phyloP scores from a whole-genome alignment of 2,113 vertebrate genomes.

The Martes martes region DNA sequence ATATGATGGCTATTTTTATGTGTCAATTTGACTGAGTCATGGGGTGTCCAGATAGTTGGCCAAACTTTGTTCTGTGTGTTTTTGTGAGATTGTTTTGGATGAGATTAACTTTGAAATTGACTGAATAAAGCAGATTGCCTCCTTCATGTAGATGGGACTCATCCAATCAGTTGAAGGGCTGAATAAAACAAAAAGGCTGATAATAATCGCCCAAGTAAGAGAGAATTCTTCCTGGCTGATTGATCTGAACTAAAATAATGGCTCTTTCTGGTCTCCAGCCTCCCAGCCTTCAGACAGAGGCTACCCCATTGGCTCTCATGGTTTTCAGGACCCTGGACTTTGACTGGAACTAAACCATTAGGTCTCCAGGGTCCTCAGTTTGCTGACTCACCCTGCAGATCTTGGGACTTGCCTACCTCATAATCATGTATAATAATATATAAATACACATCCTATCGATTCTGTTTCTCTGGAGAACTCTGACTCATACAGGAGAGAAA shows the following conservation, averaged over 20 bases:
- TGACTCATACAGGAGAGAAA: background rate
- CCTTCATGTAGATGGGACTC: background rate
- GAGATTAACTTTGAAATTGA: background rate
- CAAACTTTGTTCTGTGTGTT: background rate
- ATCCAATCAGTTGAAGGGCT: background rate
- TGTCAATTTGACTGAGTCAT: background rate
- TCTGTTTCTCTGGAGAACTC: background rate
- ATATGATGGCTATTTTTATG: background rate
- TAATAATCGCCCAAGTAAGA: background rate
- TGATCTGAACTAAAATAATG: background rate
- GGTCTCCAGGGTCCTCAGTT: background rate
- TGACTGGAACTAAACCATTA: background rate
- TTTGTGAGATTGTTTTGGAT: background rate
- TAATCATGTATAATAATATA: background rate
- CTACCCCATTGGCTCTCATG: background rate
- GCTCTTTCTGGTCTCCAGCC: background rate
- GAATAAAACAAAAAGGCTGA: background rate
- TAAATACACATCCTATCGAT: background rate
- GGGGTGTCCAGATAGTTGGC: background rate
- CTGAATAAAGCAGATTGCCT: background rate
- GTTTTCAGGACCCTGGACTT: background rate
- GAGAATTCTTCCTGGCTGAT: background rate
- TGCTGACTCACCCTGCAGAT: background rate
- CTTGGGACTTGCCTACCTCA: background rate
- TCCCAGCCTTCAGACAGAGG: background rate